Percentiles rank a stretch among this genome's conserved stretches.
Conservation (phyloP, 2,113 vertebrate species). For the Petrocephalus microphthalmus region DNA sequence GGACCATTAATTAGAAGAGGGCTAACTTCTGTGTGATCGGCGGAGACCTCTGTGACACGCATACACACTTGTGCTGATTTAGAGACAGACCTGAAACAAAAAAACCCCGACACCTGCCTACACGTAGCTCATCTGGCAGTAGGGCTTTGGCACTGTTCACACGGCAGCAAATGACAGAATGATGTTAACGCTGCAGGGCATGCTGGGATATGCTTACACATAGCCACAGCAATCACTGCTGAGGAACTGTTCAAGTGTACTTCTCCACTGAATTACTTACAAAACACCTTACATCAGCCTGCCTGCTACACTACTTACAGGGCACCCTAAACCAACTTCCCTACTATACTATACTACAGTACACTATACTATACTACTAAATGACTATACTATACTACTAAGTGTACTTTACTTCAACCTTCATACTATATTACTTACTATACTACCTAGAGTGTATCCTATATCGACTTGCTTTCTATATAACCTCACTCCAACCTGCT, state of each 20-base stretch:
- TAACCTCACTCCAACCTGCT: not conserved
- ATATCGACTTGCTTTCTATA: not conserved
- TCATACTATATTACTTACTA: not conserved
- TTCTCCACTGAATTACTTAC: not conserved
- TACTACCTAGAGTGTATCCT: not conserved
- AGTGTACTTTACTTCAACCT: not conserved
- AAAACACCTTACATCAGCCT: not conserved
- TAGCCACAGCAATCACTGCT: not conserved
- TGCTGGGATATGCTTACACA: slow-evolving; percentile 10
- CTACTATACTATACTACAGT: not conserved
- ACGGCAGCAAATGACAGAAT: not conserved
- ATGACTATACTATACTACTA: not conserved
- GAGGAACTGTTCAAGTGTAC: not conserved
- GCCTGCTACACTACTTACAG: not conserved
- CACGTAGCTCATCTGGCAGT: not conserved
- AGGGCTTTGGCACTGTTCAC: not conserved
- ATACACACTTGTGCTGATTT: not conserved
- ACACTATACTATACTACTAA: not conserved
- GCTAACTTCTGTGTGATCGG: slow-evolving; percentile 12
- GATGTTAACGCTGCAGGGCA: not conserved
- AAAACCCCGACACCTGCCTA: not conserved
- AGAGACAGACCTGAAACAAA: not conserved
- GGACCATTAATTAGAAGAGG: slow-evolving; percentile 30
- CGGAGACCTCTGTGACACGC: not conserved
- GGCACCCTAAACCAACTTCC: not conserved